Percentiles rank a stretch among this genome's conserved stretches.
These are phyloP conservation scores for Cancer borealis DNA, from an alignment of 2,888 invertebrate species.

Conservation along the genomic window DNA sequence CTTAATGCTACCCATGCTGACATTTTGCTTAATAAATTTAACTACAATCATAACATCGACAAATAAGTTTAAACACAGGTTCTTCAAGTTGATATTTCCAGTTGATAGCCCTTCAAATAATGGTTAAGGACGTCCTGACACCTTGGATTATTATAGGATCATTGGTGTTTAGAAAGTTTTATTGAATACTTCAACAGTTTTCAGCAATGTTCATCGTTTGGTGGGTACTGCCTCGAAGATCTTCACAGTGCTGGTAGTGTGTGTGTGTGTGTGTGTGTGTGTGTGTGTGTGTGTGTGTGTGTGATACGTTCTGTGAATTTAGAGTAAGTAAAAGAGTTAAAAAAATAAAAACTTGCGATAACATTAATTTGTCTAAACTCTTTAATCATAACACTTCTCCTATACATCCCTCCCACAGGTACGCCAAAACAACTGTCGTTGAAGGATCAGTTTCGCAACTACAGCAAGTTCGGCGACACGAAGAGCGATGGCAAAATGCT, in stretches of 20 bases:
- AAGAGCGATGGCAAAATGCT: constrained; percentile 92
- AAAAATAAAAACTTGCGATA: not conserved
- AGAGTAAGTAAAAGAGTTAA: not conserved
- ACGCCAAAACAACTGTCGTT: constrained; percentile 80
- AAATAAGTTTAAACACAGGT: too few relatives aligned
- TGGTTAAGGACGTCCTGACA: not conserved
- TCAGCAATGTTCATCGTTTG: not conserved
- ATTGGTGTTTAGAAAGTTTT: not conserved
- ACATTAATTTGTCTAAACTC: not conserved
- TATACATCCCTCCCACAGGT: constrained; percentile 59
- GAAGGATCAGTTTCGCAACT: constrained; percentile 88
- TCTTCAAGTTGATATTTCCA: not conserved
- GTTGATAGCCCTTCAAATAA: not conserved
- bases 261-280: not conserved
- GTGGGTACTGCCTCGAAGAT: not conserved
- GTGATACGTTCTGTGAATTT: too few relatives aligned
- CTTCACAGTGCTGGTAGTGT: not conserved
- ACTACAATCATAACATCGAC: too few relatives aligned
- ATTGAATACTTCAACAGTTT: not conserved
- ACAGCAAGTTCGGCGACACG: constrained; percentile 92
- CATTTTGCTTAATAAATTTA: too few relatives aligned
- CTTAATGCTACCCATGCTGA: not conserved
- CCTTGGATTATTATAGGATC: not conserved
- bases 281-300: too few relatives aligned
- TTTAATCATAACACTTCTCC: not conserved